phyloP scores from a whole-genome alignment of 2,797 vertebrate species.

The Argyrosomus regius region DNA sequence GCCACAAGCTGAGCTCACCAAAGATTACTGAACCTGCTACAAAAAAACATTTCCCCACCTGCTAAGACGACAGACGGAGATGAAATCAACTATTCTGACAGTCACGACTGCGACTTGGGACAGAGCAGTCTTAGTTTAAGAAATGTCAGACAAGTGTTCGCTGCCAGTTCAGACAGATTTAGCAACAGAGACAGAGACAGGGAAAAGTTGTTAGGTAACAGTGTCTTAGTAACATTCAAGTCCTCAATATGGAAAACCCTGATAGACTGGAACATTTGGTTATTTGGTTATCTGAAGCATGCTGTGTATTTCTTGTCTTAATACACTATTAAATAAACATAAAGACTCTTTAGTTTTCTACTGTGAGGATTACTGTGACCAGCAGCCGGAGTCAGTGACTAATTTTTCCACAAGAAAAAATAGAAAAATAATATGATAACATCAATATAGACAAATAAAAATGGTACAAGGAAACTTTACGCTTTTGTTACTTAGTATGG shows the following conservation, averaged over 20 bases:
- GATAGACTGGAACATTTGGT: background rate
- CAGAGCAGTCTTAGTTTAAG: background rate
- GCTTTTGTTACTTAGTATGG: background rate
- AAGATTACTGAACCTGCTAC: background rate
- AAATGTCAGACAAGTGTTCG: background rate
- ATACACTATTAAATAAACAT: background rate
- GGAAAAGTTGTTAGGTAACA: background rate
- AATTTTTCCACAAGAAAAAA: no score
- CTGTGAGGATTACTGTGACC: background rate
- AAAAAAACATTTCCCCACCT: background rate
- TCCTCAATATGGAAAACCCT: background rate
- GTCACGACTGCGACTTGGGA: background rate
- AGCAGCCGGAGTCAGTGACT: background rate
- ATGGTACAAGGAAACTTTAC: background rate
- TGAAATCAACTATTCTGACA: background rate
- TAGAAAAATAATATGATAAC: background rate
- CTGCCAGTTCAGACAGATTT: constrained; percentile 15
- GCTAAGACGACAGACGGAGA: background rate
- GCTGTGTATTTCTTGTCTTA: constrained; percentile 14
- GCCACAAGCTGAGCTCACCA: background rate
- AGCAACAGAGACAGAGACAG: constrained; percentile 9
- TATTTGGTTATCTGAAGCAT: background rate
- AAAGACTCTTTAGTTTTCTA: constrained; percentile 7
- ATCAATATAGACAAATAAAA: background rate
- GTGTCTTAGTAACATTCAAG: constrained; percentile 5